A percentile compares a stretch with the other conserved stretches of the same genome.
Evolutionary conservation across 2,797 vertebrate species (phyloP).

Genomic region (Protonibea diacanthus): DNA sequence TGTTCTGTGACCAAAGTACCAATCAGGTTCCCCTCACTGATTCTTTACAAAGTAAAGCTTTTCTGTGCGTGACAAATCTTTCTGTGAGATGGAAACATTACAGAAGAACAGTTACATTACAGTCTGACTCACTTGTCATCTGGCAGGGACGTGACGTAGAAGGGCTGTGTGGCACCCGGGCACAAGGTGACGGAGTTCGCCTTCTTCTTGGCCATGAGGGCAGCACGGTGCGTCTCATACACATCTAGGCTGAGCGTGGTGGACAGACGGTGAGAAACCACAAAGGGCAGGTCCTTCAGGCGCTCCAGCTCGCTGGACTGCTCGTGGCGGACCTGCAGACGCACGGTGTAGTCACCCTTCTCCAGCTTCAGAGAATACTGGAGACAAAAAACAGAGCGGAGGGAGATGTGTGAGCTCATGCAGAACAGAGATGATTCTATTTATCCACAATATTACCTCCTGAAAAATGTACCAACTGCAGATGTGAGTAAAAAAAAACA

Average conservation of each 20-base stretch:
- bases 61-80: neutral
- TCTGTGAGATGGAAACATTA: neutral
- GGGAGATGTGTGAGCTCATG: neutral
- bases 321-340: constrained; percentile 97
- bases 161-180: constrained; percentile 92
- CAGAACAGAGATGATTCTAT: neutral
- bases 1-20: constrained; percentile 9
- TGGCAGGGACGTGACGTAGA: constrained; percentile 93
- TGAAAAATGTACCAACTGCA: neutral
- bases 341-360: constrained; percentile 97
- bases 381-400: neutral
- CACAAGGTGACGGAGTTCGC: constrained; percentile 92
- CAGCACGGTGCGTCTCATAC: constrained; percentile 94
- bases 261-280: constrained; percentile 96
- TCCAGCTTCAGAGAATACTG: constrained; percentile 99
- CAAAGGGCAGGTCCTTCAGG: constrained; percentile 96
- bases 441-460: neutral
- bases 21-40: neutral
- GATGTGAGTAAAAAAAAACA: neutral
- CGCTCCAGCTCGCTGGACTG: constrained; percentile 95
- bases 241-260: constrained; percentile 94
- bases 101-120: neutral
- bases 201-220: constrained; percentile 97
- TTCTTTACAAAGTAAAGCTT: neutral
- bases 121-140: constrained; percentile 95